Base-by-base conservation (phyloP, 2,797 vertebrate genomes). In the Chaetophractus vellerosus region DNA sequence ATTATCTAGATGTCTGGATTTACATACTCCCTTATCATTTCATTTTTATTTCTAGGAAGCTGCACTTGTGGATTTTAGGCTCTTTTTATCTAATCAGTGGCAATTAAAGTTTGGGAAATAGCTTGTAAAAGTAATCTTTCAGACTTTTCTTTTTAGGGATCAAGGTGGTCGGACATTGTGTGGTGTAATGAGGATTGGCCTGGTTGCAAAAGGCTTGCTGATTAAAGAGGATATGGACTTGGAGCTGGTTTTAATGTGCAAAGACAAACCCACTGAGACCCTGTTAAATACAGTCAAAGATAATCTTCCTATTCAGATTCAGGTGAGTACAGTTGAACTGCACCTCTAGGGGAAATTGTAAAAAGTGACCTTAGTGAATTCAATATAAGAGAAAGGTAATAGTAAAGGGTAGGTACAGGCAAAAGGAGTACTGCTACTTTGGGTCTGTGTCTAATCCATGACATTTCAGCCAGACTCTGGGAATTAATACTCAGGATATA, bases 211-310 rank as follows among this genome's bases (percentile, higher is more conserved):
- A 98, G 99, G 99, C 95, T 99, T 99, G 96, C 99, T 99, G 97
- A 99, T 99, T 98, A 99, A 99, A 98, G 99, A 99, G 12, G 99
- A 99, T 98, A 99, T 99, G 99, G 99, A 99, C 97, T 98, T 99
- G 98, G 99, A 99, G 98, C 98, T 99, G 98, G 99, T 99, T 98
- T 99, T 99, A 97, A 99, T 99, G 99, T 99, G 99, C 98, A 98
- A 99, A 98, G 99, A 99, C 98, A 99, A 99, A 96, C 99, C 99
- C 97, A 99, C 99, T 86, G 98, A 99, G 98, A 99, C 99, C 80
- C 98, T 99, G 98, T 98, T 99, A 98, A 98, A 98, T 97, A 99
- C 98, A 23, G 99, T 99, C 98, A 99, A 99, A 98, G 99, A 99
- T 96, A 99, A 99, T 98, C 99, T 99, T 97, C 99, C 99, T 92